Percentiles rank a stretch among this genome's conserved stretches.
Evolutionary conservation across 2,113 vertebrate species (phyloP).

Genomic region (Stictonetta naevosa): DNA sequence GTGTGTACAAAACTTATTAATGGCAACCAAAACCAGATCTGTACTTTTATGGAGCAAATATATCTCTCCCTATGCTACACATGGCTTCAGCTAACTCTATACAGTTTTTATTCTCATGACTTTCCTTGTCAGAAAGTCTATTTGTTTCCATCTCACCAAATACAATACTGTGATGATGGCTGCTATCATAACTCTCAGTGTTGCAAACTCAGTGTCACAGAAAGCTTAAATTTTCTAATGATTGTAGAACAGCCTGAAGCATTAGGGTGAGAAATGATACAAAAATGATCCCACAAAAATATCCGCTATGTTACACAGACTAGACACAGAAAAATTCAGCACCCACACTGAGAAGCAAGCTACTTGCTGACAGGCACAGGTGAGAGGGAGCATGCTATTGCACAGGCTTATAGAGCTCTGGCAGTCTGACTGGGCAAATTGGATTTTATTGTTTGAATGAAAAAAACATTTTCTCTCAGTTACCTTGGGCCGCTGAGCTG

Average conservation of each 20-base stretch:
- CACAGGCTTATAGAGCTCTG: background rate
- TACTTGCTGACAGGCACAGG: background rate
- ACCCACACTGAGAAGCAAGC: background rate
- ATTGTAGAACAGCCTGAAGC: background rate
- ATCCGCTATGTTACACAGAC: background rate
- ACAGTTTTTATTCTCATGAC: background rate
- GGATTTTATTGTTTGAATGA: background rate
- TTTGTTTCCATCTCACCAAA: background rate
- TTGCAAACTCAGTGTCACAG: background rate
- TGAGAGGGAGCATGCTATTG: background rate
- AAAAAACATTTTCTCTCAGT: background rate
- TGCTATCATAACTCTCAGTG: background rate
- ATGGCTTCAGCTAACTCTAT: background rate
- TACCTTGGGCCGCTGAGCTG: background rate
- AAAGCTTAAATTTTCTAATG: background rate
- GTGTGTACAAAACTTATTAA: background rate
- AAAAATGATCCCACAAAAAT: background rate
- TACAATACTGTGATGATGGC: fast-evolving
- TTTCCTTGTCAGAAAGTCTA: background rate
- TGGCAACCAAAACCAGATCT: background rate
- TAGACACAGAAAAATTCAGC: background rate
- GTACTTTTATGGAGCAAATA: background rate
- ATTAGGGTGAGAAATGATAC: background rate
- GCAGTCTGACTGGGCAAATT: background rate
- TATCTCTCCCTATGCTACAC: background rate